Percentiles rank a stretch among this genome's conserved stretches.
These are phyloP conservation scores for Lycocorax pyrrhopterus DNA, from an alignment of 2,113 vertebrate species.

Conservation along the genomic window DNA sequence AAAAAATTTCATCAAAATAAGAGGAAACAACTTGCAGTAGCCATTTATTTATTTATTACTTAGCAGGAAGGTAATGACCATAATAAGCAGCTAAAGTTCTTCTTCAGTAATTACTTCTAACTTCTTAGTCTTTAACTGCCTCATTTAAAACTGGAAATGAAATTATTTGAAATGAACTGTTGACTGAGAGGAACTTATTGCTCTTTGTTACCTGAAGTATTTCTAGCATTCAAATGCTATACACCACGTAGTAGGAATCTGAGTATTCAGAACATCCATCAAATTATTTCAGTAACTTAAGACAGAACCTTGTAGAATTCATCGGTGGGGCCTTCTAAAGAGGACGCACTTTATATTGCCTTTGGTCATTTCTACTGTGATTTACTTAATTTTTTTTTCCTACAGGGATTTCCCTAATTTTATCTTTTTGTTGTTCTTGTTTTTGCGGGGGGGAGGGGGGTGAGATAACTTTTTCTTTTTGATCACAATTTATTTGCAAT, in stretches of 20 bases:
- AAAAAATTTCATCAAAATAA: background rate
- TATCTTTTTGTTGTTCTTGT: background rate
- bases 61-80: background rate
- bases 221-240: background rate
- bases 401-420: background rate
- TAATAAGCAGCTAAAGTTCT: background rate
- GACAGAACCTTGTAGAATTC: background rate
- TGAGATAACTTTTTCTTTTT: background rate
- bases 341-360: background rate
- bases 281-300: background rate
- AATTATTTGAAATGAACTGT: background rate
- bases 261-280: background rate
- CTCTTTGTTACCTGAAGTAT: background rate
- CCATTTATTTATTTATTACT: background rate
- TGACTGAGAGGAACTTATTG: background rate
- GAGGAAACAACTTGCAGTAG: background rate
- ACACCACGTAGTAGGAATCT: background rate
- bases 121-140: background rate
- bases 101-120: background rate
- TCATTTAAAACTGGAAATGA: background rate
- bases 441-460: fast-evolving
- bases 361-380: background rate
- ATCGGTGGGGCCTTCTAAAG: background rate
- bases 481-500: background rate
- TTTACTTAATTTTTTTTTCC: background rate